These are phyloP conservation scores for Nylanderia fulva DNA, from an alignment of 1,140 invertebrate genomes.

Conservation along the genomic window DNA sequence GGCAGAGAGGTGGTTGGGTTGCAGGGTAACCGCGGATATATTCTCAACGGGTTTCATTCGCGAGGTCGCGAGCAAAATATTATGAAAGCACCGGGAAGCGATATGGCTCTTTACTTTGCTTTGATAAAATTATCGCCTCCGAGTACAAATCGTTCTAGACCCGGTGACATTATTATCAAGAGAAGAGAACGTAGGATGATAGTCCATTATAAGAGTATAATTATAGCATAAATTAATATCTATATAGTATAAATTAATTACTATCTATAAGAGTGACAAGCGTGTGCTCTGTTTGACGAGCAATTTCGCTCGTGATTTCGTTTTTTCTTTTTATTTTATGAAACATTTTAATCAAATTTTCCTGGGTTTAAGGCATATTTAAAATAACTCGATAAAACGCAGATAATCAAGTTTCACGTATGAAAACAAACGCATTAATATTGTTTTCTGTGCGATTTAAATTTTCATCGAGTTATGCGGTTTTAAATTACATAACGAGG, in stretches of 20 bases:
- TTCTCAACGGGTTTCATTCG: background rate
- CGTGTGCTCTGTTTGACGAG: background rate
- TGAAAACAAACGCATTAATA: background rate
- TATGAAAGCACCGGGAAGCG: background rate
- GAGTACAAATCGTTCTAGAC: background rate
- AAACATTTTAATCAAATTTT: background rate
- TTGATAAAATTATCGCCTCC: constrained; percentile 14
- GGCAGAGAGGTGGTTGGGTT: background rate
- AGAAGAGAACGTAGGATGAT: background rate
- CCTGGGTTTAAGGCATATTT: no score
- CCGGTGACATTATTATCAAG: background rate
- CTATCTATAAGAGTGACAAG: background rate
- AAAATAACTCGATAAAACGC: background rate
- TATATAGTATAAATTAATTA: background rate
- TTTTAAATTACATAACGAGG: constrained; percentile 11
- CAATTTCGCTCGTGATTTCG: background rate
- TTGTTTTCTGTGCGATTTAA: background rate
- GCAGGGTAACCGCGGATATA: background rate
- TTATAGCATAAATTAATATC: background rate
- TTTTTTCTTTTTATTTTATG: background rate
- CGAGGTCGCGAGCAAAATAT: background rate
- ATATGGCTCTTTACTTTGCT: background rate
- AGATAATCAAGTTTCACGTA: background rate
- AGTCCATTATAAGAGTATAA: no score
- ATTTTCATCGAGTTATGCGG: background rate